These are phyloP conservation scores for Anthrax anthrax DNA, from an alignment of 2,888 invertebrate genomes.

Conservation along the genomic window DNA sequence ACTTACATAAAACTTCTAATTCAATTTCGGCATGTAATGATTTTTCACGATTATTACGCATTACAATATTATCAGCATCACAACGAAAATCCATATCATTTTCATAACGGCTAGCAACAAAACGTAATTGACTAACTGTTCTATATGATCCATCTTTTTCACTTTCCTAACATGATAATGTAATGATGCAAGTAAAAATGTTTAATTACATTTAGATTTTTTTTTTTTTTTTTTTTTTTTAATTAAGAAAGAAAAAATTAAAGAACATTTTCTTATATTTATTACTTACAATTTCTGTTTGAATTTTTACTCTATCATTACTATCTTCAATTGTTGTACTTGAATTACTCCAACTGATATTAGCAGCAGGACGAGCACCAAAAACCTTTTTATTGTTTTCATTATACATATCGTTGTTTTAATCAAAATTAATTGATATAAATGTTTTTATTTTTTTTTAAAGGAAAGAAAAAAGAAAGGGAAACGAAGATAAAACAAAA, in stretches of 20 bases:
- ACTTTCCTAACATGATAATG: background rate
- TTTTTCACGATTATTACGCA: conserved; percentile 53
- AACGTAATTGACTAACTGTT: conserved; percentile 61
- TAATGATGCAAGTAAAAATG: background rate
- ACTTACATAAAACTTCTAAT: conserved; percentile 67
- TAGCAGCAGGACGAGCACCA: conserved; percentile 72
- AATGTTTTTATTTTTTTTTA: no score
- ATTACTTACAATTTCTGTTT: conserved; percentile 36
- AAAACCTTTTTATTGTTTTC: conserved; percentile 36
- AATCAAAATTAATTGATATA: no score
- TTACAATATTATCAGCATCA: conserved; percentile 69
- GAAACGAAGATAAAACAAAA: background rate
- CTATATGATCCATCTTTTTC: conserved; percentile 58
- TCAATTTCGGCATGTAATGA: conserved; percentile 56
- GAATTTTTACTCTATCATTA: conserved; percentile 19
- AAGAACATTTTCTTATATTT: background rate
- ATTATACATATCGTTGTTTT: no score
- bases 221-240: background rate
- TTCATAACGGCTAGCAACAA: conserved; percentile 68
- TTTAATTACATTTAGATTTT: no score
- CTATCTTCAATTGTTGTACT: conserved; percentile 31
- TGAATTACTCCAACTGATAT: conserved; percentile 74
- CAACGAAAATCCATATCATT: conserved; percentile 67
- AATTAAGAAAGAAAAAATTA: background rate
- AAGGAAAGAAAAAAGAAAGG: background rate